These are phyloP conservation scores for Pteruthius melanotis DNA, from an alignment of 2,113 vertebrate genomes.

Conservation along the genomic window DNA sequence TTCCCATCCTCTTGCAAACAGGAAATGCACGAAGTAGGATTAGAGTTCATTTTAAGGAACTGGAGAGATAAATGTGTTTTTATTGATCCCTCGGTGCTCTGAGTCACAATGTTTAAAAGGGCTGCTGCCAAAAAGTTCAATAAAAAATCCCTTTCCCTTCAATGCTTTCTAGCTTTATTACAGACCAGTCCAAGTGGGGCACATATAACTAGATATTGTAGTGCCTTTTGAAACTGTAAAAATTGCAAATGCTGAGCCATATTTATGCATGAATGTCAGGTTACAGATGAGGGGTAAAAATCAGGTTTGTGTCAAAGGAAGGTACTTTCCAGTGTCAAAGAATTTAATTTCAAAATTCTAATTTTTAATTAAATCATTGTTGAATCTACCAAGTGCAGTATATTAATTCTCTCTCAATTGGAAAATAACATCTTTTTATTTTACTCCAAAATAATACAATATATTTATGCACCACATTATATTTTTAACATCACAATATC, in stretches of 20 bases:
- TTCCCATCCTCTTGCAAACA: constrained; percentile 5
- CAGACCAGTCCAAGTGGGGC: neutral
- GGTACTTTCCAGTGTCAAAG: neutral
- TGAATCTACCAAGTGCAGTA: neutral
- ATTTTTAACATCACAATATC: neutral
- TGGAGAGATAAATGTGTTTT: constrained; percentile 51
- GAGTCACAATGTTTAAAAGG: constrained; percentile 28
- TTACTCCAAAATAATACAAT: neutral
- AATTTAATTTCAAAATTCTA: neutral
- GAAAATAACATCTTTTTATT: rapidly evolving
- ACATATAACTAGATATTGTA: neutral
- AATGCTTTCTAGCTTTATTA: constrained; percentile 25
- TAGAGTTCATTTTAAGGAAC: constrained; percentile 35
- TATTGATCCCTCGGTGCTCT: constrained; percentile 44
- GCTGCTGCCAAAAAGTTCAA: constrained; percentile 9
- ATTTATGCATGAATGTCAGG: neutral
- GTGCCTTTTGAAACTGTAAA: neutral
- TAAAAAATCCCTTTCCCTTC: neutral
- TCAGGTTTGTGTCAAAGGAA: neutral
- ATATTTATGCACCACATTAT: neutral
- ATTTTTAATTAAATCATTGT: neutral
- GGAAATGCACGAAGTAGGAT: constrained; percentile 12
- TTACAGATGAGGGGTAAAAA: neutral
- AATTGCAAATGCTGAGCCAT: neutral
- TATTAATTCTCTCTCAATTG: neutral